phyloP scores from a whole-genome alignment of 2,888 invertebrate species.

The Drosophila subsilvestris region DNA sequence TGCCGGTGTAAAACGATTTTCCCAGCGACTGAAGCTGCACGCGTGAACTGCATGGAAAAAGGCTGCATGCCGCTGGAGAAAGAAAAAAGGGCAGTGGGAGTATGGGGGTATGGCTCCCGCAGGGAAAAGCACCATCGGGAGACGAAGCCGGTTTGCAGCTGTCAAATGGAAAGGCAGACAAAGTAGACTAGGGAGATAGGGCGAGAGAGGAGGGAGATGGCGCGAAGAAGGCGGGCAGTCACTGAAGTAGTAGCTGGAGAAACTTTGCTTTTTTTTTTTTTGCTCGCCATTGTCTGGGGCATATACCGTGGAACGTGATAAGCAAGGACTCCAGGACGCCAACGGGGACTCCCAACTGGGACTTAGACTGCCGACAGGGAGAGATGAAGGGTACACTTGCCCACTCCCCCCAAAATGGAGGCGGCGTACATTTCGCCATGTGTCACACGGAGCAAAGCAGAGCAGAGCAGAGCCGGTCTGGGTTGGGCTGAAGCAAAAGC shows the following conservation, averaged over 20 bases:
- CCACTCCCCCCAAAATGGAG: too few relatives aligned
- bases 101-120: background rate
- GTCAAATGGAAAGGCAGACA: constrained; percentile 60
- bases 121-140: constrained; percentile 8
- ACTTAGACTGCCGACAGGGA: background rate
- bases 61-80: background rate
- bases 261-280: constrained; percentile 54
- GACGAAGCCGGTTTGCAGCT: constrained; percentile 62
- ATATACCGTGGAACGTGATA: constrained; percentile 56
- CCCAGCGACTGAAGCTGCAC: constrained; percentile 45
- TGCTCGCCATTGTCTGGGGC: constrained; percentile 56
- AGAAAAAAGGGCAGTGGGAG: background rate
- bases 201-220: background rate
- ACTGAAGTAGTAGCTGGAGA: constrained; percentile 16
- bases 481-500: background rate
- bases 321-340: constrained; percentile 18
- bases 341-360: background rate
- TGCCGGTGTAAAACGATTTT: constrained; percentile 55
- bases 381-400: too few relatives aligned
- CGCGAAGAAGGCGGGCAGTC: background rate
- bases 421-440: constrained; percentile 35
- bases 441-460: constrained; percentile 50
- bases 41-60: constrained; percentile 48
- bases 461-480: background rate
- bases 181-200: constrained; percentile 30